These are phyloP conservation scores for Sarcophaga variegata DNA, from an alignment of 2,888 invertebrate genomes.

Conservation along the genomic window DNA sequence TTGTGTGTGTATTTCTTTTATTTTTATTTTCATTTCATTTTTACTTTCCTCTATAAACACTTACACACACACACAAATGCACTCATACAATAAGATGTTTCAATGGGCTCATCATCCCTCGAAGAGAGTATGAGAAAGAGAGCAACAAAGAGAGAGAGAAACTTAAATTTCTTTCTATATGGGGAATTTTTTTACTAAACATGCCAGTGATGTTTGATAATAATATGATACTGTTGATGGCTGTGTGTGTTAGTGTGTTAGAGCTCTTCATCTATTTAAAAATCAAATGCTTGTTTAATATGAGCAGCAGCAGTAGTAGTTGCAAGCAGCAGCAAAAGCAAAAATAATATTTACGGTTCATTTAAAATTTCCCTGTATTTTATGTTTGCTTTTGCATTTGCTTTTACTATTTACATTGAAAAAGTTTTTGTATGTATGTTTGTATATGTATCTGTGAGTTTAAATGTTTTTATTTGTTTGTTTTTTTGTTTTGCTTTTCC, in stretches of 20 bases:
- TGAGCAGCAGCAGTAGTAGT: background rate
- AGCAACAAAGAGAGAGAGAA: background rate
- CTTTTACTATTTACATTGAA: constrained; percentile 61
- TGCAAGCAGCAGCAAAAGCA: background rate
- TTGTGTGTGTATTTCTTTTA: constrained; percentile 9
- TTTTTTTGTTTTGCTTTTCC: constrained; percentile 8
- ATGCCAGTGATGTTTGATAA: constrained; percentile 2
- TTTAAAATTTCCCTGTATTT: constrained; percentile 63
- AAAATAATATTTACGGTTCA: background rate
- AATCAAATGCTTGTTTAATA: constrained; percentile 46
- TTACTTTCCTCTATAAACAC: constrained; percentile 47
- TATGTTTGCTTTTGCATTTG: constrained; percentile 12
- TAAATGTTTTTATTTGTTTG: constrained; percentile 7
- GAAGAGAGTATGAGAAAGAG: constrained; percentile 19
- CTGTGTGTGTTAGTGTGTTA: background rate
- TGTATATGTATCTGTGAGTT: background rate
- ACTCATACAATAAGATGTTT: background rate
- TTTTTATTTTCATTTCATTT: constrained; percentile 45
- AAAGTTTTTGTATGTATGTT: constrained; percentile 6
- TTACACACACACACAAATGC: background rate
- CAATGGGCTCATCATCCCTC: constrained; percentile 58
- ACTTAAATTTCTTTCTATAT: background rate
- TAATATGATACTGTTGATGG: constrained; percentile 14
- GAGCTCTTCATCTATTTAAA: constrained; percentile 42
- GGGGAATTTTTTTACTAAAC: background rate